Base-by-base conservation (phyloP, 2,113 vertebrate genomes). In the Channa argus region DNA sequence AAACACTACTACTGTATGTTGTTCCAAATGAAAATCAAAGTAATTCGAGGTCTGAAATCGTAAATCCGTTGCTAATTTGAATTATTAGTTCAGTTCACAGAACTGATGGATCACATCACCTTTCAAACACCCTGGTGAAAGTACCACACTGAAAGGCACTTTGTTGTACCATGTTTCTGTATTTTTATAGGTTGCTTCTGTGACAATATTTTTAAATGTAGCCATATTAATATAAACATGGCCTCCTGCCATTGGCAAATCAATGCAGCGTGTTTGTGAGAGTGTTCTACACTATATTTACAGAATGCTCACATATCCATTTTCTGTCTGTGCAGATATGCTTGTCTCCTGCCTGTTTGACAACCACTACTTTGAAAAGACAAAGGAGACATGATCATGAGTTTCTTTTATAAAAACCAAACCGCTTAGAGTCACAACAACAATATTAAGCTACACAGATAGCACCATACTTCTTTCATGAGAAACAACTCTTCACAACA, bases 371-470 rank as follows among this genome's bases (percentile, higher is more conserved):
- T 62, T 68, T 61, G 24, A 10, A 37, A 73, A 41, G 56, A 72
- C 62, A 85, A 74, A 68, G 24, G 36, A 69, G 71, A 56, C 62
- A n/a, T 3, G 10, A 66, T 59, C 70, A 69, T 12, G 39, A 78
- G 54, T 59, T 47, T 71, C 41, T 71, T 74, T 54, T 69, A 43
- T 47, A 46, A 71, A 47, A 46, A 79, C 41, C 43, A 77, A 74
- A 62, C 36, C 15, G 56, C 51, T 15, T 0, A 80, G 49, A 69
- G 47, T 67, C 66, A 56, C 68, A 76, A 46, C 52, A 77, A 13
- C 8, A 49, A 43, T 51, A 50, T 59, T 76, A 55, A 67, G 46
- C 64, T 41, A 61, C 54, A 71, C 54, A 70, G 74, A 70, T 60
- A 56, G 39, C 62, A 60, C 50, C 45, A 55, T 63, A 62, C 59